These are phyloP conservation scores for Dipodomys ordii DNA, from an alignment of 2,113 vertebrate species.

Conservation along the genomic window DNA sequence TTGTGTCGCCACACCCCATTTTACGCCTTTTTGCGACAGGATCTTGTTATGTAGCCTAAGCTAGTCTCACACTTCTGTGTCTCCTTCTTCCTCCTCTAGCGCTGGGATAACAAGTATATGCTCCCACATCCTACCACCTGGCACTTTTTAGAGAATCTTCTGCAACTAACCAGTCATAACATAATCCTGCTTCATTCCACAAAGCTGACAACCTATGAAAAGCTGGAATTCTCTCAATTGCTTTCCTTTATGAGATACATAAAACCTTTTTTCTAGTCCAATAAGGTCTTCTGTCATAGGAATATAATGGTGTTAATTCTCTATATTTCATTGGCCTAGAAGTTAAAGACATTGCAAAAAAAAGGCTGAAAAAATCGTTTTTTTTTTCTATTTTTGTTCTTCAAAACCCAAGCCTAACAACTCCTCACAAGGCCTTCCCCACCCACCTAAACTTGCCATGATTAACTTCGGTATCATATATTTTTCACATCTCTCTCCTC, in stretches of 20 bases:
- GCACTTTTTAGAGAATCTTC: not conserved
- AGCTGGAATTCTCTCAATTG: not conserved
- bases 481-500: not conserved
- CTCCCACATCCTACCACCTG: not conserved
- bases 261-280: not conserved
- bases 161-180: not conserved
- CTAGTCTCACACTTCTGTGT: not conserved
- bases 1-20: too few relatives aligned
- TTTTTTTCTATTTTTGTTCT: not conserved
- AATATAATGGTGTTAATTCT: conserved; percentile 14
- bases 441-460: not conserved
- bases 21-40: not conserved
- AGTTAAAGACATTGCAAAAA: not conserved
- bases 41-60: not conserved
- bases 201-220: not conserved
- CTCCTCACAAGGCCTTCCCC: not conserved
- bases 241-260: not conserved
- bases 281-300: not conserved
- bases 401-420: not conserved
- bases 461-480: not conserved
- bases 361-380: not conserved
- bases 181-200: not conserved
- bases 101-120: too few relatives aligned
- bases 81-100: too few relatives aligned
- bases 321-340: not conserved